Conservation (phyloP, 1,140 invertebrate species). For the Leptopilina boulardi region DNA sequence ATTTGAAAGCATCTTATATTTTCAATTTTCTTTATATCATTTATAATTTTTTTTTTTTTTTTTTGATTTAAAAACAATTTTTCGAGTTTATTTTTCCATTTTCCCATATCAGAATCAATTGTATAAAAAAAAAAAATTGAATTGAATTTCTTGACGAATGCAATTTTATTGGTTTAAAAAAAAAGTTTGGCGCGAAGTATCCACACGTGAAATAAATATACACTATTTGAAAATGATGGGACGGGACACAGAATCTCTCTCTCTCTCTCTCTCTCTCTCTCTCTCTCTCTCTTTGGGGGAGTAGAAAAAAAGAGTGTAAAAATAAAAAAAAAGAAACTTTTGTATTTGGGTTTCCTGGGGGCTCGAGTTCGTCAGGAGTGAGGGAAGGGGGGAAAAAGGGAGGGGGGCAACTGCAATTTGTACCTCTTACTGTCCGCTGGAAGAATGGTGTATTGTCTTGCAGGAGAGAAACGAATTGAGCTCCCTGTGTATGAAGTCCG, state of each 20-base stretch:
- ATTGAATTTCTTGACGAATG: constrained; percentile 21
- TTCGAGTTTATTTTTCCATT: neutral
- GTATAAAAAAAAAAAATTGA: too few species aligned
- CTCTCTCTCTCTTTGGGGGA: neutral
- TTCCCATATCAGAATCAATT: too few species aligned
- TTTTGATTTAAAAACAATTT: too few species aligned
- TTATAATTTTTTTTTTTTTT: neutral
- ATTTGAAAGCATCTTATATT: neutral
- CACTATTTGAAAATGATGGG: neutral
- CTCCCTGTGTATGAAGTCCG: constrained; percentile 72
- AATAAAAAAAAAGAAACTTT: constrained; percentile 73
- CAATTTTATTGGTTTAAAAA: constrained; percentile 19
- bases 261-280: too few species aligned
- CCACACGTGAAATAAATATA: constrained; percentile 32
- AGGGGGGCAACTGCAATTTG: constrained; percentile 74
- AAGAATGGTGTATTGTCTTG: constrained; percentile 76
- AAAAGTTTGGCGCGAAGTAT: constrained; percentile 1
- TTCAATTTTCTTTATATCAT: too few species aligned
- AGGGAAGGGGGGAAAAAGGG: constrained; percentile 42
- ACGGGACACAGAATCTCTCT: constrained; percentile 30
- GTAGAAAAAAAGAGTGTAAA: constrained; percentile 51
- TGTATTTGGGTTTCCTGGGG: constrained; percentile 71
- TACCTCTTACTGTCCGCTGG: constrained; percentile 75
- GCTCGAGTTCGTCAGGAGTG: constrained; percentile 42
- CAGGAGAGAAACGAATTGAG: constrained; percentile 75